Base-by-base conservation (phyloP, 2,888 invertebrate species). In the Synergus itoensis region DNA sequence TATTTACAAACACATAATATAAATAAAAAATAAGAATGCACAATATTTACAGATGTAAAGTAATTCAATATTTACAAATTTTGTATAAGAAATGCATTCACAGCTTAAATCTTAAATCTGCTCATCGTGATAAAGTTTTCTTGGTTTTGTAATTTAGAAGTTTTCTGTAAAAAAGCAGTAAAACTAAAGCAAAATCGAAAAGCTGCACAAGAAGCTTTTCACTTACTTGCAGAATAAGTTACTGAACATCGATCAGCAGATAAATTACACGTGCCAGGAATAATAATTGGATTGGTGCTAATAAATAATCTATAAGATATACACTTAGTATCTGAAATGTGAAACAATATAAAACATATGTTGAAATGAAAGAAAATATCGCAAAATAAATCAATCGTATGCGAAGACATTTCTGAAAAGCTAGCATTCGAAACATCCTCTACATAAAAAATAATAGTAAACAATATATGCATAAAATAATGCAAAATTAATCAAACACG, bases 191-290 rank as follows among this genome's bases (percentile, higher is more conserved):
- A 1, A 62, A 28, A 45, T 40, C 40, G 14, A 69, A 18, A 65
- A 40, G 18, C 41, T 65, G 48, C 45, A 16, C 76, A n/a, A 76
- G 77, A 36, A 76, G 40, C 40, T 60, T 78, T 80, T 78, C 53
- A 80, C 84, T 89, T 89, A 89, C 89, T 88, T 89, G 88, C 89
- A 83, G 80, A 86, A 85, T 85, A 87, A 89, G 86, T 87, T 88
- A 88, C 84, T 86, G 84, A 87, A 88, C 87, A 88, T 86, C 86
- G 85, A 87, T 85, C 84, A 85, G 86, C 87, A 85, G 80, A 83
- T 85, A 89, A 84, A 86, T 86, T 86, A 87, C 85, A 88, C 86
- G 89, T 89, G 89, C 89, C 89, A 88, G 87, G 82, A 86, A 85
- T 86, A 85, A 87, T 83, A 82, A 80, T 81, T 83, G 84, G 81